A percentile compares a stretch with the other conserved stretches of the same genome.
Conservation (phyloP, 2,113 vertebrate species). For the Gracilinanus agilis region DNA sequence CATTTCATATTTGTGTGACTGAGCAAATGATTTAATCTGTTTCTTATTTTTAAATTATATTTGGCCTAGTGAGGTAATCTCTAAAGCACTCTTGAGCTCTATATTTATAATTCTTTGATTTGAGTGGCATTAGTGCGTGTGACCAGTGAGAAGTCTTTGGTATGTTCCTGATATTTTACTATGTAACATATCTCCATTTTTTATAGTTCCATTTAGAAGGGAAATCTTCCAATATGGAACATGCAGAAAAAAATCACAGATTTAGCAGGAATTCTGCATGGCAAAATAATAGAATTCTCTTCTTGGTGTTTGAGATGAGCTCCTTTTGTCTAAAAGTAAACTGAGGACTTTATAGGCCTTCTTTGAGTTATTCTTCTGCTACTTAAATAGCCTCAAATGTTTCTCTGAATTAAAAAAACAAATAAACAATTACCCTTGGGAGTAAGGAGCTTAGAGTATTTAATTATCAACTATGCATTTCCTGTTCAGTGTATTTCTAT, state of each 20-base stretch:
- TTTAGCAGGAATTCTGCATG: background rate
- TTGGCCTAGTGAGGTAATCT: background rate
- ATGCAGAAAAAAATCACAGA: background rate
- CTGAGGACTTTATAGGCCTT: background rate
- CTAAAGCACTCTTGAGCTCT: background rate
- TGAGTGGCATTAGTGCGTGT: background rate
- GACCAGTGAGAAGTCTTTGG: background rate
- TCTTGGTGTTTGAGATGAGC: background rate
- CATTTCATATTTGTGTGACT: background rate
- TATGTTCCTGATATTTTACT: background rate
- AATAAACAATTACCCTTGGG: constrained; percentile 59
- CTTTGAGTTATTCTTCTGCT: constrained; percentile 59
- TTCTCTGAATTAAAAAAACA: constrained; percentile 14
- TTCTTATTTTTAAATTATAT: background rate
- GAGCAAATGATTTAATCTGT: background rate
- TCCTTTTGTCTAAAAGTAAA: background rate
- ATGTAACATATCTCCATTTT: background rate
- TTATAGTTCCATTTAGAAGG: too few species aligned
- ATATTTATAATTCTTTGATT: background rate
- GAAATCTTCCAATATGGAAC: background rate
- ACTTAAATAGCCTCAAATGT: constrained; percentile 59
- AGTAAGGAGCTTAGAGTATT: constrained; percentile 74
- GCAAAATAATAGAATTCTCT: constrained; percentile 38
- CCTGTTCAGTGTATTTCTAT: constrained; percentile 66
- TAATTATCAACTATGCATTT: constrained; percentile 73